phyloP scores from a whole-genome alignment of 2,888 invertebrate species.

The Polyploca ridens region DNA sequence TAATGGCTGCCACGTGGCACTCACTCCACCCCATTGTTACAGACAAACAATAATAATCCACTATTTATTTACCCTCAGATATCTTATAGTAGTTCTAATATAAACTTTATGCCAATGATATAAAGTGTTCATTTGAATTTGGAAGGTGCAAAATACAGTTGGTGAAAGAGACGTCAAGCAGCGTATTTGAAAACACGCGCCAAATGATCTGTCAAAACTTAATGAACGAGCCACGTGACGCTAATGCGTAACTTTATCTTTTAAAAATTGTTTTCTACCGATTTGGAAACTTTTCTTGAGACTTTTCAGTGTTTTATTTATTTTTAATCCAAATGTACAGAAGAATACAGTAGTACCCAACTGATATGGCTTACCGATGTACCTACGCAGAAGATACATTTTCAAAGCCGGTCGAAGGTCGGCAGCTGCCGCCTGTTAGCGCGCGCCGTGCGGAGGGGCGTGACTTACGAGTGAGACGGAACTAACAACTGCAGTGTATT shows the following conservation, averaged over 20 bases:
- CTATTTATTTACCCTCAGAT: constrained; percentile 6
- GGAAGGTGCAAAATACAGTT: not conserved
- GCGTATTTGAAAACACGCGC: constrained; percentile 42
- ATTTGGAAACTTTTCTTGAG: not conserved
- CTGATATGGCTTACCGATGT: too few species aligned
- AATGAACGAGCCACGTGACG: constrained; percentile 54
- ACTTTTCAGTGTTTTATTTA: not conserved
- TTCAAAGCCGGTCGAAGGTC: too few species aligned
- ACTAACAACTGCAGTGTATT: too few species aligned
- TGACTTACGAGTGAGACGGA: too few species aligned
- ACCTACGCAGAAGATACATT: too few species aligned
- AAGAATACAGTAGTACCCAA: not conserved
- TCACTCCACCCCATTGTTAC: constrained; percentile 51
- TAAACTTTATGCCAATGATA: constrained; percentile 17
- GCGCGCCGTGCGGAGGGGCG: too few species aligned
- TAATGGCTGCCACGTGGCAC: constrained; percentile 66
- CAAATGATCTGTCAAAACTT: constrained; percentile 64
- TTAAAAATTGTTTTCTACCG: not conserved
- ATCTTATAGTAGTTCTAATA: not conserved
- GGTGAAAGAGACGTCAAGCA: constrained; percentile 37
- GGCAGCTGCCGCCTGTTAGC: too few species aligned
- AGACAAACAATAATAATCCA: constrained; percentile 45
- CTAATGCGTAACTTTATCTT: constrained; percentile 28
- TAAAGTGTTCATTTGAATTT: constrained; percentile 14
- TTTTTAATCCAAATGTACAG: not conserved